Percentiles rank a stretch among this genome's conserved stretches.
Evolutionary conservation across 2,797 vertebrate species (phyloP).

Genomic region (Myoxocephalus aenaeus): DNA sequence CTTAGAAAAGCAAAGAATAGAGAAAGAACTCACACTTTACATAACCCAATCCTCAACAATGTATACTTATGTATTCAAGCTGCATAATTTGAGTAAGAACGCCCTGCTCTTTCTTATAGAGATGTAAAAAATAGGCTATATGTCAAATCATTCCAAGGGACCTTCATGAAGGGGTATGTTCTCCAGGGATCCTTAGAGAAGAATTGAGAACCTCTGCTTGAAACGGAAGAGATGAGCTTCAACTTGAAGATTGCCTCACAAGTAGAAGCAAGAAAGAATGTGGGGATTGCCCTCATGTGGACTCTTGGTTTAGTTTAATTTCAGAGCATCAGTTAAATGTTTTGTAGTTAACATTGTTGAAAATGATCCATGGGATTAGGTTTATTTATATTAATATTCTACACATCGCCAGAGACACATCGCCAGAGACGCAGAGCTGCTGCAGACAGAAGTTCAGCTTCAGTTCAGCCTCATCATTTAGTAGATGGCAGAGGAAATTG

Average conservation of each 20-base stretch:
- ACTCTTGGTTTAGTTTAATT: constrained; percentile 18
- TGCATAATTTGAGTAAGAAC: too few relatives aligned
- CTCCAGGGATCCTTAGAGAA: background rate
- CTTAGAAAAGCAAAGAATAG: too few relatives aligned
- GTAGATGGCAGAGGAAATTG: constrained; percentile 46
- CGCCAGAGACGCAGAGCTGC: too few relatives aligned
- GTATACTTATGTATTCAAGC: too few relatives aligned
- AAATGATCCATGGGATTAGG: constrained; percentile 2
- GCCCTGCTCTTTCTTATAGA: too few relatives aligned
- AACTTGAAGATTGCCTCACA: too few relatives aligned
- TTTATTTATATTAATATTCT: constrained; percentile 40
- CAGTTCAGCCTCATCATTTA: constrained; percentile 61
- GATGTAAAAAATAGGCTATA: background rate
- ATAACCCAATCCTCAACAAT: too few relatives aligned
- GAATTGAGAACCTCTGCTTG: background rate
- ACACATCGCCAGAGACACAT: constrained; percentile 28
- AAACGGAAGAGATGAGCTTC: too few relatives aligned
- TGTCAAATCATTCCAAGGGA: background rate
- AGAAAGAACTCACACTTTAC: too few relatives aligned
- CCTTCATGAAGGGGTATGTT: background rate
- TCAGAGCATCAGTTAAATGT: constrained; percentile 11
- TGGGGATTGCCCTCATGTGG: background rate
- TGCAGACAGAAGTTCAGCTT: constrained; percentile 45
- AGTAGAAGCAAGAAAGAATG: too few relatives aligned
- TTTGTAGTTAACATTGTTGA: background rate